Conservation (phyloP, 2,888 invertebrate genomes). For the Cheilosia vulpina region DNA sequence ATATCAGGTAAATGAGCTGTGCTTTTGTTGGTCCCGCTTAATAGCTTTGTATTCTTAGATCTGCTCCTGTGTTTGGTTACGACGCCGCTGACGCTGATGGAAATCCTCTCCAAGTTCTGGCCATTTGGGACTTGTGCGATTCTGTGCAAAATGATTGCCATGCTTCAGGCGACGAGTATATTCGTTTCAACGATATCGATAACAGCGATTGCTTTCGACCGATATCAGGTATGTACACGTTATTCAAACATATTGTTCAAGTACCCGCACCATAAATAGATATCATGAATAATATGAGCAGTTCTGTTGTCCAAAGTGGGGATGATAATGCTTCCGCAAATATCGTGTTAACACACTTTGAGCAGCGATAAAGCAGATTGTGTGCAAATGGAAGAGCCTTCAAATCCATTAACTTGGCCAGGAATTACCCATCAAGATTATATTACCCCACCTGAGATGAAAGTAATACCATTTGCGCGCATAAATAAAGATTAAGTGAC, state of each 20-base stretch:
- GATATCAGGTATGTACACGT: conserved; percentile 87
- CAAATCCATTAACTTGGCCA: not conserved
- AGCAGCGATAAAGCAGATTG: conserved; percentile 16
- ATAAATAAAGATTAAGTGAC: not conserved
- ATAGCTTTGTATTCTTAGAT: conserved; percentile 84
- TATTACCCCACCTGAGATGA: not conserved
- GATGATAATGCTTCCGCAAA: conserved; percentile 8
- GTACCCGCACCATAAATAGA: not conserved
- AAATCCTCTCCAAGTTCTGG: conserved; percentile 93
- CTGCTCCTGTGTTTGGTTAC: conserved; percentile 94
- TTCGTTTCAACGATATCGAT: conserved; percentile 97
- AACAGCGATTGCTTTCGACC: conserved; percentile 94
- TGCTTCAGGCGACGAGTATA: conserved; percentile 94
- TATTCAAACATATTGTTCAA: not conserved
- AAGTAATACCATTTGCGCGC: not conserved
- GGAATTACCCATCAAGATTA: not conserved
- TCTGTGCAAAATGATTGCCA: conserved; percentile 93
- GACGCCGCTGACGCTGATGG: conserved; percentile 94
- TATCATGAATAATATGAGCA: not conserved
- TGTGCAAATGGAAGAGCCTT: conserved; percentile 31
- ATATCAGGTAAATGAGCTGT: conserved; percentile 85
- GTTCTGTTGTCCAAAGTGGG: not conserved
- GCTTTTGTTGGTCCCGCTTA: conserved; percentile 10
- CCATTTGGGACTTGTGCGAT: conserved; percentile 89
- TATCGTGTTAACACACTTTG: conserved; percentile 39